phyloP scores from a whole-genome alignment of 2,797 vertebrate genomes.

The Ctenosaura bakeri region DNA sequence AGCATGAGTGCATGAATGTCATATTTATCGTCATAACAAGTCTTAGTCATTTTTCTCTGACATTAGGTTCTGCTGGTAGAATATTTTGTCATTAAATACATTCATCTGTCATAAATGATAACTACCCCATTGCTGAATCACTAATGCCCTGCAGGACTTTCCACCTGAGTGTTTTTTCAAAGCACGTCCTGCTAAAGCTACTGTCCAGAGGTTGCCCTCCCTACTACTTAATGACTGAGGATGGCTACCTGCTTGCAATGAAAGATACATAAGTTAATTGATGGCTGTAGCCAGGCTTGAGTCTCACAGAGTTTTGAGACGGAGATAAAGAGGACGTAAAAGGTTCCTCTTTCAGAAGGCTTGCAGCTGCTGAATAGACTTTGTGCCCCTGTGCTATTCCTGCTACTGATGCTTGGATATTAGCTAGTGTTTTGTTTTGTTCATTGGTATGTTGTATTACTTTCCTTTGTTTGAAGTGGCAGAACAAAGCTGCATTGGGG shows the following conservation, averaged over 20 bases:
- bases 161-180: neutral
- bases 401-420: neutral
- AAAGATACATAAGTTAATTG: neutral
- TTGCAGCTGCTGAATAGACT: neutral
- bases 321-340: neutral
- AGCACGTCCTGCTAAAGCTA: neutral
- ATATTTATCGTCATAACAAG: conserved; percentile 70
- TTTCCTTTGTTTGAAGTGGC: neutral
- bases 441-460: neutral
- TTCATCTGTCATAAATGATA: conserved; percentile 5
- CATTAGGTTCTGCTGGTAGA: conserved; percentile 60
- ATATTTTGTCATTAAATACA: conserved; percentile 40
- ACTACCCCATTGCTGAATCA: conserved; percentile 16
- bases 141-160: neutral
- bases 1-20: conserved; percentile 70
- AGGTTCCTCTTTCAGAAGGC: neutral
- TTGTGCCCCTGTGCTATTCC: neutral
- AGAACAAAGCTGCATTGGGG: neutral
- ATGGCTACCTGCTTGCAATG: neutral
- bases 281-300: neutral
- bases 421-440: neutral
- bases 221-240: neutral
- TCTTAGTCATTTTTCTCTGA: conserved; percentile 72
- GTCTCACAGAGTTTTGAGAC: neutral
- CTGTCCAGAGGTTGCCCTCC: neutral